A percentile compares a stretch with the other conserved stretches of the same genome.
Evolutionary conservation across 2,888 invertebrate genomes (phyloP).

Genomic region (Dolomedes plantarius): DNA sequence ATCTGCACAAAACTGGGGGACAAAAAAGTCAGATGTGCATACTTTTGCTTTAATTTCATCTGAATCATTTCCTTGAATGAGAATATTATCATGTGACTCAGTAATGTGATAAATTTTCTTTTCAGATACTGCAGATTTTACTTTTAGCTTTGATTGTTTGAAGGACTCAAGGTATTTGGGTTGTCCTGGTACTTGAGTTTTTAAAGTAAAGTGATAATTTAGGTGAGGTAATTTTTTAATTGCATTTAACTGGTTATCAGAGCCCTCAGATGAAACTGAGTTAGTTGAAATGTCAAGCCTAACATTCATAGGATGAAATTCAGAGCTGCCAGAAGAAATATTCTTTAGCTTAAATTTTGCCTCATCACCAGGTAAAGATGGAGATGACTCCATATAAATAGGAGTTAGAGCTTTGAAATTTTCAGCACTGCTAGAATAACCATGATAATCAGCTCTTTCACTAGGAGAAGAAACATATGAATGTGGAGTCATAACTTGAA

Average conservation of each 20-base stretch:
- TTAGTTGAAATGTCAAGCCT: not conserved
- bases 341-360: not conserved
- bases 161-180: too few relatives aligned
- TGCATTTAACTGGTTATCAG: not conserved
- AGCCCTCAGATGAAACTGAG: not conserved
- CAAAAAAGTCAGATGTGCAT: slow-evolving; percentile 4
- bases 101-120: too few relatives aligned
- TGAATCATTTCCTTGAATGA: not conserved
- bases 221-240: not conserved
- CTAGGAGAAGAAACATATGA: not conserved
- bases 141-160: too few relatives aligned
- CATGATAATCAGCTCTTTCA: not conserved
- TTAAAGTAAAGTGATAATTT: not conserved
- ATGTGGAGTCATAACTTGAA: slow-evolving; percentile 13
- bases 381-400: not conserved
- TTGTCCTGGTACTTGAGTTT: not conserved
- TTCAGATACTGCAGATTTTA: too few relatives aligned
- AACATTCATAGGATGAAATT: not conserved
- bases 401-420: not conserved
- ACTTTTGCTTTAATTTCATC: not conserved
- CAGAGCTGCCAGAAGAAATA: not conserved
- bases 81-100: too few relatives aligned
- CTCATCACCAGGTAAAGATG: not conserved
- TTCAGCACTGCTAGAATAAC: not conserved
- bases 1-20: not conserved